Evolutionary conservation across 2,113 vertebrate species (phyloP).

Genomic region (Mugil cephalus): DNA sequence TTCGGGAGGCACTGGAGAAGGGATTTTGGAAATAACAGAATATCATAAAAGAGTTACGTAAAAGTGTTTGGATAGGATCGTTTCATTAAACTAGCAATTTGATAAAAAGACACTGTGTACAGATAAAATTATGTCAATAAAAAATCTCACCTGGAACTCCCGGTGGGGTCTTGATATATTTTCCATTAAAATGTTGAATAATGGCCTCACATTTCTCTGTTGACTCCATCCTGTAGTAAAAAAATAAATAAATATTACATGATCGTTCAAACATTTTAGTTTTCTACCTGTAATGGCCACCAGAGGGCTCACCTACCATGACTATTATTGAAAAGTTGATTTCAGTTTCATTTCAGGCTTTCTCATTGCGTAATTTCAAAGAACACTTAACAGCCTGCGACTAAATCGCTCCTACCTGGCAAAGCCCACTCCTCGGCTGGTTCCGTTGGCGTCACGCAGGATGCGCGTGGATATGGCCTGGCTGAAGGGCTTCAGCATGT

Average conservation of each 20-base stretch:
- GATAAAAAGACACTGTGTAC: not conserved
- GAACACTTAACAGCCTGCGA: not conserved
- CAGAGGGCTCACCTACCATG: constrained; percentile 53
- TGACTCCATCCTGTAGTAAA: constrained; percentile 89
- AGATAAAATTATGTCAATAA: not conserved
- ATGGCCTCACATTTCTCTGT: constrained; percentile 95
- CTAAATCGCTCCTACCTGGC: constrained; percentile 84
- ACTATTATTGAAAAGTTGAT: not conserved
- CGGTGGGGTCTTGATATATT: constrained; percentile 92
- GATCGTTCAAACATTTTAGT: no score
- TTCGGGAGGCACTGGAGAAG: constrained; percentile 86
- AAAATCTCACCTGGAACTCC: constrained; percentile 88
- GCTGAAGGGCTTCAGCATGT: constrained; percentile 93
- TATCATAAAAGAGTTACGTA: not conserved
- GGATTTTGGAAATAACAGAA: constrained; percentile 6
- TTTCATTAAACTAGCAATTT: not conserved
- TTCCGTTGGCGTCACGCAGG: constrained; percentile 90
- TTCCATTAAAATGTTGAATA: constrained; percentile 94
- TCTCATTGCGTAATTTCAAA: no score
- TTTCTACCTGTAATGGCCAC: constrained; percentile 37
- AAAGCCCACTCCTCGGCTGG: constrained; percentile 94
- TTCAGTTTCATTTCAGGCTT: no score
- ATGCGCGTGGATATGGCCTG: constrained; percentile 95
- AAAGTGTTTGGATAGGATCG: not conserved
- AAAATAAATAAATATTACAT: no score